These are phyloP conservation scores for Aproaerema taeniolella DNA, from an alignment of 2,888 invertebrate genomes.

Conservation along the genomic window DNA sequence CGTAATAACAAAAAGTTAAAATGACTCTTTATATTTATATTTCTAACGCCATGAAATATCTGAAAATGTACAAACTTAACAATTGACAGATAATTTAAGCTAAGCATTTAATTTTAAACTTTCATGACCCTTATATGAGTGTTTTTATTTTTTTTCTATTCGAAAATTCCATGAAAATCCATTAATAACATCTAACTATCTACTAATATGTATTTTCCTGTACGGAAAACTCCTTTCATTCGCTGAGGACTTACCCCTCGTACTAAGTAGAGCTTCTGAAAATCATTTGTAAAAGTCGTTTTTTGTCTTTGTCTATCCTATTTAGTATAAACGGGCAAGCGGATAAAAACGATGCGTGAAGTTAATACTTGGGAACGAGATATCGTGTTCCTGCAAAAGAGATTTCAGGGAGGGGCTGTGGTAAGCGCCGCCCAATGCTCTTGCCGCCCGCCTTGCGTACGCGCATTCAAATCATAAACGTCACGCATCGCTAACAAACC, in stretches of 20 bases:
- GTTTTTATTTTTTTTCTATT: too few species aligned
- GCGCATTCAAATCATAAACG: slow-evolving; percentile 52
- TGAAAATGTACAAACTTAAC: too few species aligned
- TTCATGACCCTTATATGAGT: too few species aligned
- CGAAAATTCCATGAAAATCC: too few species aligned
- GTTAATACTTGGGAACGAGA: slow-evolving; percentile 20
- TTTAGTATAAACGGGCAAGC: neutral
- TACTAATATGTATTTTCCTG: neutral
- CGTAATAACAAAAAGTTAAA: too few species aligned
- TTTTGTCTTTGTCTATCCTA: neutral
- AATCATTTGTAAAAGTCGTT: neutral
- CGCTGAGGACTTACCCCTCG: neutral
- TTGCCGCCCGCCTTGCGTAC: slow-evolving; percentile 60
- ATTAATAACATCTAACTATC: too few species aligned
- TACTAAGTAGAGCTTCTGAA: neutral
- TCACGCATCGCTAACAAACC: slow-evolving; percentile 28
- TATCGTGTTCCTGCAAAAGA: too few species aligned
- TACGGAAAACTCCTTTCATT: neutral
- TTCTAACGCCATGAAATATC: too few species aligned
- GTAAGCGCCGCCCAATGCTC: slow-evolving; percentile 53
- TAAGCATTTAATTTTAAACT: too few species aligned
- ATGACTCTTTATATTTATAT: too few species aligned
- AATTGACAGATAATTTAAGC: too few species aligned
- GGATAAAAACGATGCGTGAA: neutral
- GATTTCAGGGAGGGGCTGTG: slow-evolving; percentile 54